Conservation (phyloP, 1,140 invertebrate species). For the Euwallacea fornicatus region DNA sequence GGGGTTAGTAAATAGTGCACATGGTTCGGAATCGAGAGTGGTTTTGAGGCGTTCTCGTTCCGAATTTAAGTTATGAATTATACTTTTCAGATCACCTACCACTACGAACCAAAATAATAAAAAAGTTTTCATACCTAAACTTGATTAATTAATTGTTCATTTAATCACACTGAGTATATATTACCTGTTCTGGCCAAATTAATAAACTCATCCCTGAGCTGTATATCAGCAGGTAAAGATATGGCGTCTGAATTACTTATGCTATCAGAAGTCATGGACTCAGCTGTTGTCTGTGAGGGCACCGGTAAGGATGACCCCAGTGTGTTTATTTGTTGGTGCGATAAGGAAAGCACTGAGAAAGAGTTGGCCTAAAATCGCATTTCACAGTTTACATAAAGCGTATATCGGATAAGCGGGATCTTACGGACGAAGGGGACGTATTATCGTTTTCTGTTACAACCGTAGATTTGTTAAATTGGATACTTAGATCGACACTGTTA, state of each 20-base stretch:
- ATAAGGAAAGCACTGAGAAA: slow-evolving; percentile 38
- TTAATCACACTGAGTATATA: neutral
- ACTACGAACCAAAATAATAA: slow-evolving; percentile 52
- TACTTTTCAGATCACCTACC: slow-evolving; percentile 57
- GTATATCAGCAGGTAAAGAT: slow-evolving; percentile 59
- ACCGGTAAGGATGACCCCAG: slow-evolving; percentile 40
- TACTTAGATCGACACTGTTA: slow-evolving; percentile 62
- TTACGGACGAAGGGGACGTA: slow-evolving; percentile 53
- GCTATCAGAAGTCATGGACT: slow-evolving; percentile 44
- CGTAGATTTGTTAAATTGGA: slow-evolving; percentile 48
- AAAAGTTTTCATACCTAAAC: neutral
- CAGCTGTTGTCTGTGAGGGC: slow-evolving; percentile 30
- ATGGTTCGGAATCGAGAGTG: slow-evolving; percentile 57
- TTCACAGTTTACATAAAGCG: slow-evolving; percentile 2
- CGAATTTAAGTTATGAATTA: slow-evolving; percentile 59
- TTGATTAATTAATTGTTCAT: neutral
- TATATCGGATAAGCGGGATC: slow-evolving; percentile 11
- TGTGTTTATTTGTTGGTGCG: slow-evolving; percentile 35
- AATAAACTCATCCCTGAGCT: slow-evolving; percentile 68
- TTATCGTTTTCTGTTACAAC: slow-evolving; percentile 47
- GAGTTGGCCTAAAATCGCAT: slow-evolving; percentile 42
- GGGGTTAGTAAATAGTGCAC: slow-evolving; percentile 46
- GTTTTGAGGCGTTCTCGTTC: slow-evolving; percentile 66
- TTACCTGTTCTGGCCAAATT: slow-evolving; percentile 66
- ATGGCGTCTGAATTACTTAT: slow-evolving; percentile 48